Evolutionary conservation across 2,888 invertebrate species (phyloP).

Genomic region (Hyposoter didymator): DNA sequence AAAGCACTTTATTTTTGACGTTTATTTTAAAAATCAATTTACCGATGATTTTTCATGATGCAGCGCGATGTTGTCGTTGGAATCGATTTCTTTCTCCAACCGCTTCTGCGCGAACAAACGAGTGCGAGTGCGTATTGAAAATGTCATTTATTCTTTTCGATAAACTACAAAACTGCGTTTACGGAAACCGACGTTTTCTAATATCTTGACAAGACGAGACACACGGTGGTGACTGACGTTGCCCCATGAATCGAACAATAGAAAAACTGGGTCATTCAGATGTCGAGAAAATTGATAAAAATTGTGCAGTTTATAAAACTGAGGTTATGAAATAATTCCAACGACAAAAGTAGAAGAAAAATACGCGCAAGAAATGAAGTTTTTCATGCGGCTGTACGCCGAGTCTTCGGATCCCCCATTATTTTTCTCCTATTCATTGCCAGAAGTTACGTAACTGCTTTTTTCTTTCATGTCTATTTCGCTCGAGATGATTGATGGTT

Average conservation of each 20-base stretch:
- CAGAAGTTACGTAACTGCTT: slow-evolving; percentile 19
- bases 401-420: not conserved
- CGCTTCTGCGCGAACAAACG: not conserved
- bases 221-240: slow-evolving; percentile 78
- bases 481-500: slow-evolving; percentile 56
- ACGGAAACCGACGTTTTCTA: slow-evolving; percentile 38
- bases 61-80: not conserved
- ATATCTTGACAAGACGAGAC: slow-evolving; percentile 63
- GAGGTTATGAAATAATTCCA: not conserved
- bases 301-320: not conserved
- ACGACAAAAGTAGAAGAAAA: not conserved
- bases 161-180: not conserved
- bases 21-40: not conserved
- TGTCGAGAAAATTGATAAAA: slow-evolving; percentile 75
- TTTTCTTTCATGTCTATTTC: slow-evolving; percentile 20
- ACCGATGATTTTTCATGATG: not conserved
- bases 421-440: slow-evolving; percentile 30
- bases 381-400: slow-evolving; percentile 11
- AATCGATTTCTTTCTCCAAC: not conserved
- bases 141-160: not conserved
- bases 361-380: not conserved
- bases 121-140: not conserved
- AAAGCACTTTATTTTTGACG: not conserved
- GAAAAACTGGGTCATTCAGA: slow-evolving; percentile 83
- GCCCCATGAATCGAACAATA: slow-evolving; percentile 83